phyloP scores from a whole-genome alignment of 2,888 invertebrate species.

The Cephus pygmeus region DNA sequence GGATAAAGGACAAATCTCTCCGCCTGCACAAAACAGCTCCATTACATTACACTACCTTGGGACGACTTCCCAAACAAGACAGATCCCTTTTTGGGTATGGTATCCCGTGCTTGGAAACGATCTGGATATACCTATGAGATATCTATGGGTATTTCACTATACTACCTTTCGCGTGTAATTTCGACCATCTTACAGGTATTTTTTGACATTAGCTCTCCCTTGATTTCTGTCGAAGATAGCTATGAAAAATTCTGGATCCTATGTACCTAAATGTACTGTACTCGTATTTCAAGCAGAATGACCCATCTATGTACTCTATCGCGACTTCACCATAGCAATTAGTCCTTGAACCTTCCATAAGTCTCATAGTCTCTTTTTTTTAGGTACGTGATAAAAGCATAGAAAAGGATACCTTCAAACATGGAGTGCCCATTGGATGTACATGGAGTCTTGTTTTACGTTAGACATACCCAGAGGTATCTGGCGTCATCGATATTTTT shows the following conservation, averaged over 20 bases:
- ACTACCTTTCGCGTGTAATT: neutral
- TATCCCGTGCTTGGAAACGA: neutral
- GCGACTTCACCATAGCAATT: neutral
- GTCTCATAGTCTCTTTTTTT: neutral
- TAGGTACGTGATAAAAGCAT: neutral
- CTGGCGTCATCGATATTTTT: neutral
- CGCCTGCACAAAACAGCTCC: conserved; percentile 40
- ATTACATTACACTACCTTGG: conserved; percentile 30
- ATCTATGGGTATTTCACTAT: neutral
- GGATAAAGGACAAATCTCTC: conserved; percentile 41
- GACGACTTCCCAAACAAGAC: neutral
- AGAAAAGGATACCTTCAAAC: neutral
- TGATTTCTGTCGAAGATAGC: neutral
- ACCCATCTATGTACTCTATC: neutral
- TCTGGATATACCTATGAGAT: neutral
- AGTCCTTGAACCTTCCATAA: neutral
- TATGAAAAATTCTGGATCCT: neutral
- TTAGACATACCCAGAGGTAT: neutral
- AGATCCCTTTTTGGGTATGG: neutral
- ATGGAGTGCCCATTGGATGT: neutral
- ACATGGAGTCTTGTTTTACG: neutral
- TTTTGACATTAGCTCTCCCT: neutral
- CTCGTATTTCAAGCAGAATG: neutral
- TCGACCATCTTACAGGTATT: neutral
- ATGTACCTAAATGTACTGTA: neutral